Evolutionary conservation across 1,140 invertebrate genomes (phyloP), one percentile per base, ranked within the genome.

Genomic region (Diabrotica undecimpunctata): DNA sequence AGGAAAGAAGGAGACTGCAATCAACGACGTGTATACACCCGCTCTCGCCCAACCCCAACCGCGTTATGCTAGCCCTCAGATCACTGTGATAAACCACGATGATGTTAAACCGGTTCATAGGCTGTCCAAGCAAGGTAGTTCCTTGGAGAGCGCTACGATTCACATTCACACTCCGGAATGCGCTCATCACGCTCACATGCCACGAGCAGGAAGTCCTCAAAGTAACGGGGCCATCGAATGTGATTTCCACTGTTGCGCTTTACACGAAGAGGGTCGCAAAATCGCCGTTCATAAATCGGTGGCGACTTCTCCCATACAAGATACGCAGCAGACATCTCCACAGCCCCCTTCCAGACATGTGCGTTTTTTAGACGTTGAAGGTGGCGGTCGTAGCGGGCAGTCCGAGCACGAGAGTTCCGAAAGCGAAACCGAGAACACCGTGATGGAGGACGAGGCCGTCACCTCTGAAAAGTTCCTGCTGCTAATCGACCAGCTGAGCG

Each of bases 211-310:
- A 65, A 81, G 83, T 71, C 83, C 85, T 78, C 82, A 69, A 85
- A 88, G 77, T 54, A 83, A 83, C 68, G 81, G 83, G 39, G 79
- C 81, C 54, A 84, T 85, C 39, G 92, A 95, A 76, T 96, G 94
- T 82, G 94, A 96, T 80, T 96, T 96, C 80, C 94, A 96, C 79
- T 97, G 94, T 79, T 95, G 94, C 80, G 90, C 94, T 38, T 83
- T 96, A 64, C 94, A 96, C 83, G 93, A 95, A 78, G 93, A 95
- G 79, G 92, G 93, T 0, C 86, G 93, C 38, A 88, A 91, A 74
- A 95, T 95, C 73, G 92, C 91, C 51, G 92, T 95, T 54, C 92
- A 94, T 80, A 95, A 78, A 79, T 91, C 90, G 69, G 92, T 95
- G 59, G 92, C 92, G 61, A 95, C 93, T 52, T 95, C 92, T 53